Evolutionary conservation across 2,888 invertebrate genomes (phyloP), one percentile per base, ranked within the genome.

Genomic region (Doris montereyensis): DNA sequence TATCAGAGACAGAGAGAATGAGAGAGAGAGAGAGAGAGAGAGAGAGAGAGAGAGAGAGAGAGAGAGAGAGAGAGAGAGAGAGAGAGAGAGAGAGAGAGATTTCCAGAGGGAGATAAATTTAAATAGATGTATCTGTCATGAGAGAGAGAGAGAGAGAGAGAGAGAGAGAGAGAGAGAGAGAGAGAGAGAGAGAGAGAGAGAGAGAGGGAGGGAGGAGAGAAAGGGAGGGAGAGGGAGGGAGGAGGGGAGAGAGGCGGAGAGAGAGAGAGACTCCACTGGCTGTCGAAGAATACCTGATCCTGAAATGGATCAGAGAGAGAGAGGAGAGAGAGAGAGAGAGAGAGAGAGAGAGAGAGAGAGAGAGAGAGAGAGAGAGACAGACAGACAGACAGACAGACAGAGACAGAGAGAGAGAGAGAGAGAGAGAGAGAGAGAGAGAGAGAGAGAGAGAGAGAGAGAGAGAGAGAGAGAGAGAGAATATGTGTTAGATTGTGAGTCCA

Each of bases 161-260:
- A n/a, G n/a, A n/a, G n/a, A n/a, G n/a, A n/a, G n/a, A n/a, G n/a
- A n/a, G n/a, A n/a, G n/a, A n/a, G n/a, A n/a, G n/a, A n/a, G n/a
- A n/a, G n/a, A n/a, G n/a, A n/a, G n/a, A n/a, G n/a, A n/a, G n/a
- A n/a, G n/a, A n/a, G n/a, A n/a, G n/a, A n/a, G n/a, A n/a, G n/a
- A n/a, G n/a, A n/a, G n/a, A n/a, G n/a, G n/a, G n/a, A n/a, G n/a
- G n/a, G n/a, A n/a, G n/a, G n/a, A n/a, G n/a, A n/a, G n/a, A n/a
- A n/a, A n/a, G n/a, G n/a, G n/a, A n/a, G 74, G 32, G 60, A 74
- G 60, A 60, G 74, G 60, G 57, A 57, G 74, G 60, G 74, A 58
- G 74, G 32, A 60, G 32, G 74, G 32, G 58, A 58, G 58, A 58
- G 58, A 74, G 30, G 32, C n/a, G n/a, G 30, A 28, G 74, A 30